Conservation (phyloP, 2,113 vertebrate species). For the Progne subis region DNA sequence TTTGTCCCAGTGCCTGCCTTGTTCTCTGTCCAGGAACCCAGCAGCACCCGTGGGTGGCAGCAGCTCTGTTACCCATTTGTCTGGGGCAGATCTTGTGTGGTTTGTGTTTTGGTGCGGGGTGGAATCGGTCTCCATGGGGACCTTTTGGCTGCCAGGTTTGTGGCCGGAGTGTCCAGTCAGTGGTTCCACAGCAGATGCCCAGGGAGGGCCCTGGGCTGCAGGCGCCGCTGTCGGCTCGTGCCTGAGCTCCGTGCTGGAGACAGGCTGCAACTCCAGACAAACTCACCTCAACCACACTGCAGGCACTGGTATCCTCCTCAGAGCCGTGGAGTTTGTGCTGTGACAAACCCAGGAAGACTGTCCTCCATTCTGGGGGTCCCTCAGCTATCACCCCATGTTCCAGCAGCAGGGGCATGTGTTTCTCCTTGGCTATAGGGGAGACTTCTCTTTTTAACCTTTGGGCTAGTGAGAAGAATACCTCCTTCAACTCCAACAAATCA, state of each 20-base stretch:
- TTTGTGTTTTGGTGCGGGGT: neutral
- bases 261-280: neutral
- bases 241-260: neutral
- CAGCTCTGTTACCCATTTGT: neutral
- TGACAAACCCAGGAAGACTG: neutral
- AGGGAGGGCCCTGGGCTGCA: neutral
- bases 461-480: neutral
- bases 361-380: neutral
- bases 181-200: neutral
- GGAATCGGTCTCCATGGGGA: fast-evolving
- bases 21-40: neutral
- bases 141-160: neutral
- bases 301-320: neutral
- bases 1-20: neutral
- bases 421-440: neutral
- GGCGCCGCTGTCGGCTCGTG: fast-evolving
- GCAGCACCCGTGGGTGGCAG: neutral
- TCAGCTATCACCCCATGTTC: fast-evolving
- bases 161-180: fast-evolving
- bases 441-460: neutral
- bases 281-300: neutral
- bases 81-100: neutral
- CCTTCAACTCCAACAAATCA: neutral
- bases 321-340: neutral
- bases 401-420: neutral